A percentile compares a stretch with the other conserved stretches of the same genome.
phyloP scores from a whole-genome alignment of 2,888 invertebrate species.

The Drosophila monieri region DNA sequence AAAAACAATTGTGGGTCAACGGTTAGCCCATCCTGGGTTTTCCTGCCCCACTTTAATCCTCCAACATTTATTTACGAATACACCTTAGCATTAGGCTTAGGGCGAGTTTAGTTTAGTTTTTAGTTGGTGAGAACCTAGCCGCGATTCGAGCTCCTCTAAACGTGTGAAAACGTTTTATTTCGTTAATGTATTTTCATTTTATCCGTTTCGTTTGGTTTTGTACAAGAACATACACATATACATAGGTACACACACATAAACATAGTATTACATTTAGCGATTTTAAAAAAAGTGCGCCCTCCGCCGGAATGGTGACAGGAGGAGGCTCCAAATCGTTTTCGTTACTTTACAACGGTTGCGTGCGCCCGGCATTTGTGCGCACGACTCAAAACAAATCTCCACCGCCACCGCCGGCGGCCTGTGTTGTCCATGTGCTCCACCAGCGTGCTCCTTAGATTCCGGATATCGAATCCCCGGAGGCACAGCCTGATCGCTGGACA shows the following conservation, averaged over 20 bases:
- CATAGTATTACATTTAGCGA: conserved; percentile 54
- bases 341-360: conserved; percentile 43
- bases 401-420: conserved; percentile 49
- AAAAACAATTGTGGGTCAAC: conserved; percentile 50
- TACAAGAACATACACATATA: conserved; percentile 51
- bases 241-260: conserved; percentile 49
- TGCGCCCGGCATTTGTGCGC: conserved; percentile 8
- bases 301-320: conserved; percentile 13
- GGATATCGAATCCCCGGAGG: conserved; percentile 9
- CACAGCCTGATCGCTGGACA: conserved; percentile 57
- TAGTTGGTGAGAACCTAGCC: conserved; percentile 53
- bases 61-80: neutral
- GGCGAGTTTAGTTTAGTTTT: conserved; percentile 8
- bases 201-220: conserved; percentile 33
- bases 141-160: conserved; percentile 66
- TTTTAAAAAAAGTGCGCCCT: conserved; percentile 30
- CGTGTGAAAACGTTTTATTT: conserved; percentile 34
- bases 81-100: conserved; percentile 17
- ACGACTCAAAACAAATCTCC: conserved; percentile 62
- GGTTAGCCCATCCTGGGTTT: conserved; percentile 63
- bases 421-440: conserved; percentile 1
- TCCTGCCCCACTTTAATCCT: conserved; percentile 55
- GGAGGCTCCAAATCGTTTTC: conserved; percentile 51
- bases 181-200: conserved; percentile 35
- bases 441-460: conserved; percentile 38